These are phyloP conservation scores for Uropsilus gracilis DNA, from an alignment of 2,113 vertebrate species.

Conservation along the genomic window DNA sequence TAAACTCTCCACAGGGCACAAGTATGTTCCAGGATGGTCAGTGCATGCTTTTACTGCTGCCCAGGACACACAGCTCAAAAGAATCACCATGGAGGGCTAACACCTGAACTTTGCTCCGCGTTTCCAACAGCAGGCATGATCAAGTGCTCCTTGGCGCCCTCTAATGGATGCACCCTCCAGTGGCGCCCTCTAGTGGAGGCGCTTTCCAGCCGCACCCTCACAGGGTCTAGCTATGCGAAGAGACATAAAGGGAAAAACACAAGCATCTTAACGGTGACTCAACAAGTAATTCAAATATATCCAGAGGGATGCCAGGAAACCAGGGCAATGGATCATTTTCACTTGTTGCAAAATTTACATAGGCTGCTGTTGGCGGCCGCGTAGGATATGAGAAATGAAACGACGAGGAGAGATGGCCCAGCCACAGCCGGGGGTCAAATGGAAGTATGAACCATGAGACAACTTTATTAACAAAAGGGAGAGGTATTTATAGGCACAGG, in stretches of 20 bases:
- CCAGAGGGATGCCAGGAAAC: background rate
- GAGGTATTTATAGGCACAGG: no score
- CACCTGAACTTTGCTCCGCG: background rate
- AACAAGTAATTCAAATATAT: background rate
- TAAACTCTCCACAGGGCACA: background rate
- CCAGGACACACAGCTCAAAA: fast-evolving
- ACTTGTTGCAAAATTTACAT: background rate
- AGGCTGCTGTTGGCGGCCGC: no score
- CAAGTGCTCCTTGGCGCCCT: background rate
- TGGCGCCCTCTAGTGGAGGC: background rate
- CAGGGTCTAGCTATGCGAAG: background rate
- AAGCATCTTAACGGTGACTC: background rate
- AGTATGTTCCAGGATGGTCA: background rate
- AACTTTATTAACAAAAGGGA: no score
- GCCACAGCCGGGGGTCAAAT: no score
- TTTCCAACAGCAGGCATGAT: background rate
- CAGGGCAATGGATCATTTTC: background rate
- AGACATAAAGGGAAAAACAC: fast-evolving
- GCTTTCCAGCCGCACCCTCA: no score
- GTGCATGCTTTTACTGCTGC: background rate
- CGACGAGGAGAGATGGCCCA: no score
- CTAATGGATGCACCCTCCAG: no score
- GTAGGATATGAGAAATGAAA: no score
- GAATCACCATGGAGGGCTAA: background rate
- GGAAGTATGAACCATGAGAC: no score